Conservation (phyloP, 2,888 invertebrate species). For the Listrodromus nycthemerus region DNA sequence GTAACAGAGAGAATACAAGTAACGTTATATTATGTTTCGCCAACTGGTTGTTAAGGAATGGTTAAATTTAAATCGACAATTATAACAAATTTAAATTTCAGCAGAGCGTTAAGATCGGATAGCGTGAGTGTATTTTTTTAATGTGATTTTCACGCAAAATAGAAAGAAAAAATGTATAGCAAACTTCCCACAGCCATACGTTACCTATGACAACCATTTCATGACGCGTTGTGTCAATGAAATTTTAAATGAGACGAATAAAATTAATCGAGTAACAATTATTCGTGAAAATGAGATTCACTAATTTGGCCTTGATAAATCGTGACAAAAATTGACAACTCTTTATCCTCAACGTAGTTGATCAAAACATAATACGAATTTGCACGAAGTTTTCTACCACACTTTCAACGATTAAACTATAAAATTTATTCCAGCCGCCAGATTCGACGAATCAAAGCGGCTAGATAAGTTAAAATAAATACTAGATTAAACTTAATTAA, state of each 20-base stretch:
- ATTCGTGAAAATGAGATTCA: slow-evolving; percentile 17
- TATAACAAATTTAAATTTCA: slow-evolving; percentile 24
- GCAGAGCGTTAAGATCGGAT: not conserved
- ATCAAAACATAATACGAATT: slow-evolving; percentile 71
- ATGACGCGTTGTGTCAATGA: slow-evolving; percentile 44
- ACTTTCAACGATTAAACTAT: slow-evolving; percentile 50
- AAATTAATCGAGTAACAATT: slow-evolving; percentile 17
- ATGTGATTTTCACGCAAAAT: slow-evolving; percentile 37
- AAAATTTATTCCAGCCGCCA: slow-evolving; percentile 34
- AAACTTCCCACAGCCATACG: slow-evolving; percentile 30
- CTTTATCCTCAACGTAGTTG: slow-evolving; percentile 61
- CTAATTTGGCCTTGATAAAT: slow-evolving; percentile 72
- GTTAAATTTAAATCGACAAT: slow-evolving; percentile 50
- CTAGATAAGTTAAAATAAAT: slow-evolving; percentile 51
- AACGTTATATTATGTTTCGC: slow-evolving; percentile 69
- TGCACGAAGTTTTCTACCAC: slow-evolving; percentile 32
- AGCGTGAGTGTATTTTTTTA: slow-evolving; percentile 19
- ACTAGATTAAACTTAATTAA: slow-evolving; percentile 64
- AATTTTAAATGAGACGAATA: slow-evolving; percentile 28
- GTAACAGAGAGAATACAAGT: slow-evolving; percentile 53
- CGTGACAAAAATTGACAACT: slow-evolving; percentile 10
- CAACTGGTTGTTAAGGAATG: slow-evolving; percentile 68
- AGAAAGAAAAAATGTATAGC: slow-evolving; percentile 2
- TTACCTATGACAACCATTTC: slow-evolving; percentile 48
- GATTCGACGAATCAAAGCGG: slow-evolving; percentile 31